A percentile compares a stretch with the other conserved stretches of the same genome.
These are phyloP conservation scores for Kradibia gibbosae DNA, from an alignment of 1,140 invertebrate species.

Conservation along the genomic window DNA sequence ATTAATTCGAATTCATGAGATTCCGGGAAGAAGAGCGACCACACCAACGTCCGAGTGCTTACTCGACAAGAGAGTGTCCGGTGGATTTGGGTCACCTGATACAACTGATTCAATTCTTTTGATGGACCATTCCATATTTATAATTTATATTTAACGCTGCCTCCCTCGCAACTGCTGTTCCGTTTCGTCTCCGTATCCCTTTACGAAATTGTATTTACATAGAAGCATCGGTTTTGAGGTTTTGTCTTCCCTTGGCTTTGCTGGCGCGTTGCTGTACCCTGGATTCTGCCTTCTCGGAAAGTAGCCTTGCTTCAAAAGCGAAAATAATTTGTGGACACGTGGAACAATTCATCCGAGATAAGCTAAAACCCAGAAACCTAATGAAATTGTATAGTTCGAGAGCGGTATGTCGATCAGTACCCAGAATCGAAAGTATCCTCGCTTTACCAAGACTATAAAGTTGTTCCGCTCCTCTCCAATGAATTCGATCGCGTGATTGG, in stretches of 20 bases:
- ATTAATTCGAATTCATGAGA: slow-evolving; percentile 45
- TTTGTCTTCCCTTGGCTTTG: background rate
- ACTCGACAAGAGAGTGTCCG: slow-evolving; percentile 24
- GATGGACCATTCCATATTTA: slow-evolving; percentile 42
- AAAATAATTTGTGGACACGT: slow-evolving; percentile 44
- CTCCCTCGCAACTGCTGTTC: background rate
- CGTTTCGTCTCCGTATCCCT: background rate
- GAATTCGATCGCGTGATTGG: background rate
- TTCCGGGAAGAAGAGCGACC: slow-evolving; percentile 26
- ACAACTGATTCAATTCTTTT: slow-evolving; percentile 41
- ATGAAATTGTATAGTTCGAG: background rate
- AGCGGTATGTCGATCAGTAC: slow-evolving; percentile 41
- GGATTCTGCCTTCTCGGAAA: slow-evolving; percentile 41
- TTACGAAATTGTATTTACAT: background rate
- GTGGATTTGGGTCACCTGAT: slow-evolving; percentile 43
- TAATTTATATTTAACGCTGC: background rate
- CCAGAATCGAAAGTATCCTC: slow-evolving; percentile 19
- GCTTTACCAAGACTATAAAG: background rate
- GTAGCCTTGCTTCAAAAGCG: slow-evolving; percentile 25
- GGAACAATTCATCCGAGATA: slow-evolving; percentile 31
- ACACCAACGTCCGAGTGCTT: slow-evolving; percentile 27
- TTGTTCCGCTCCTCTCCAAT: slow-evolving; percentile 7
- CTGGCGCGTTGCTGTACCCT: background rate
- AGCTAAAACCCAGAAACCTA: background rate
- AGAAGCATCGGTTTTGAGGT: background rate